Evolutionary conservation across 2,797 vertebrate species (phyloP).

Genomic region (Mormyrops attenuatus): DNA sequence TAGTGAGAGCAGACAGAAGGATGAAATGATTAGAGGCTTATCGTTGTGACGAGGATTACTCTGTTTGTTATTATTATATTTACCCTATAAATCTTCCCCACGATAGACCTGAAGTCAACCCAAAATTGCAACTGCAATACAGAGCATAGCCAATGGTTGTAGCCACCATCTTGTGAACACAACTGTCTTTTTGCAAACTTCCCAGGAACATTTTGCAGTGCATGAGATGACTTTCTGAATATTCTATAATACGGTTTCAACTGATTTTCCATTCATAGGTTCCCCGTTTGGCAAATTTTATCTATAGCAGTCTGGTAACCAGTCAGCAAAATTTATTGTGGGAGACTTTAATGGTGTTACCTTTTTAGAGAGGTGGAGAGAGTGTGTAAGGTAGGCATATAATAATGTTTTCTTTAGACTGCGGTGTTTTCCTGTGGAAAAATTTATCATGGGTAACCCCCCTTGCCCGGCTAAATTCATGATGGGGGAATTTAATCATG

Average conservation of each 20-base stretch:
- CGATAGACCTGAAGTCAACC: neutral
- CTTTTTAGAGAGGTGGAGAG: too few relatives aligned
- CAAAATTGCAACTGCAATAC: neutral
- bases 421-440: neutral
- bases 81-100: neutral
- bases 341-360: neutral
- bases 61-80: neutral
- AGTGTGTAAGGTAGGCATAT: too few relatives aligned
- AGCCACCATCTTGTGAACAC: neutral
- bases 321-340: neutral
- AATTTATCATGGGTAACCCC: neutral
- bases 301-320: neutral
- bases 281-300: neutral
- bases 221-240: neutral
- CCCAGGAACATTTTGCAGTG: neutral
- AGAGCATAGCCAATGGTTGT: neutral
- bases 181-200: neutral
- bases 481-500: neutral
- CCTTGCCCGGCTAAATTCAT: neutral
- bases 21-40: neutral
- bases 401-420: neutral
- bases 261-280: neutral
- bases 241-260: neutral
- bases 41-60: neutral
- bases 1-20: neutral